Evolutionary conservation across 2,888 invertebrate genomes (phyloP).

Genomic region (Tachina grossa): DNA sequence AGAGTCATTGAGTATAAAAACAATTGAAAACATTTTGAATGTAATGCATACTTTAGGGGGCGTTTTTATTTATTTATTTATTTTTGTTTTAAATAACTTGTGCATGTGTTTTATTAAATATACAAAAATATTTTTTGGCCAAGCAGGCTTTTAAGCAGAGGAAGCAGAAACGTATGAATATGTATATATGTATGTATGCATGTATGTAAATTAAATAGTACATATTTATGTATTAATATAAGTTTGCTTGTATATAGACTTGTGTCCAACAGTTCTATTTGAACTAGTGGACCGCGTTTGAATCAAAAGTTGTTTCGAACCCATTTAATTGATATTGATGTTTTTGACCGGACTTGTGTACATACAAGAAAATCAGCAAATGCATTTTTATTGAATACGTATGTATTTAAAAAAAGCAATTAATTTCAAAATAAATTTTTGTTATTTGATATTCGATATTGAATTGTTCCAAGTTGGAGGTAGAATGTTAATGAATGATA

Average conservation of each 20-base stretch:
- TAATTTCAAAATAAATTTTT: neutral
- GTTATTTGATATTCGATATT: neutral
- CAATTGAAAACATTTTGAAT: slow-evolving; percentile 44
- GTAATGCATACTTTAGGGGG: slow-evolving; percentile 54
- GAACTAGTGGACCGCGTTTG: too few species aligned
- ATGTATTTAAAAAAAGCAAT: neutral
- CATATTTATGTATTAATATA: too few species aligned
- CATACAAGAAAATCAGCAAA: neutral
- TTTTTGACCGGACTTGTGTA: too few species aligned
- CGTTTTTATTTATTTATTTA: neutral
- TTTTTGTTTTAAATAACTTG: slow-evolving; percentile 32
- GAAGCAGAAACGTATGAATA: neutral
- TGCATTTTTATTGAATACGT: too few species aligned
- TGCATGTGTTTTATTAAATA: slow-evolving; percentile 24
- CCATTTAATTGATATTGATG: too few species aligned
- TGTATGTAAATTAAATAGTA: too few species aligned
- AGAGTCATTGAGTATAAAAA: slow-evolving; percentile 31
- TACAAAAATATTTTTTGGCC: neutral
- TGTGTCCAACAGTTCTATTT: too few species aligned
- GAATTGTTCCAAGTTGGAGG: neutral
- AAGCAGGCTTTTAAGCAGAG: neutral
- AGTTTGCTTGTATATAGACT: neutral
- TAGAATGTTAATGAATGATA: too few species aligned
- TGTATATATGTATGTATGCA: too few species aligned
- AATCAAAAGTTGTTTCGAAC: too few species aligned